phyloP scores from a whole-genome alignment of 2,888 invertebrate genomes.

The Teleiodes luculella region DNA sequence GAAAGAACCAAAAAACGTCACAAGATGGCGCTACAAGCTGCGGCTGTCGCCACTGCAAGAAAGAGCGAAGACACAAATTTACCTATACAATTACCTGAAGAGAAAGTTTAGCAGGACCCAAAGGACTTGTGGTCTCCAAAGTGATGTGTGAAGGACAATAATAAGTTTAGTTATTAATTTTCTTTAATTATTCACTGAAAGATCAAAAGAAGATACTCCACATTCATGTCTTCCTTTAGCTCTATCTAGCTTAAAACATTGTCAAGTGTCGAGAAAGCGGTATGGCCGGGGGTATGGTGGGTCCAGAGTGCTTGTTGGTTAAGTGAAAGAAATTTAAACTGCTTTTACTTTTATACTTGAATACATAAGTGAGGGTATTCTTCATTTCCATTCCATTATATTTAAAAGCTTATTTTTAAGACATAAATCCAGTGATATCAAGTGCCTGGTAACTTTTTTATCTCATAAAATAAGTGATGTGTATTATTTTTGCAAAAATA shows the following conservation, averaged over 20 bases:
- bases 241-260: too few relatives aligned
- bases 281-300: too few relatives aligned
- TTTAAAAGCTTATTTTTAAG: not conserved
- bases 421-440: not conserved
- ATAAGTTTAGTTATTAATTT: not conserved
- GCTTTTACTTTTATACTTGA: too few relatives aligned
- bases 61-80: constrained; percentile 46
- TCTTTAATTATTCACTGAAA: not conserved
- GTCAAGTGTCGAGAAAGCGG: too few relatives aligned
- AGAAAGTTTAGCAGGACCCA: constrained; percentile 54
- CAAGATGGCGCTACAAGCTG: constrained; percentile 51
- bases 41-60: constrained; percentile 36
- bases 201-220: not conserved
- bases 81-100: constrained; percentile 53
- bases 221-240: too few relatives aligned
- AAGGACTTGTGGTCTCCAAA: not conserved
- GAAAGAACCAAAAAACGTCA: constrained; percentile 81
- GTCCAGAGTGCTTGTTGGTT: too few relatives aligned
- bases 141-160: not conserved
- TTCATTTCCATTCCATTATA: not conserved
- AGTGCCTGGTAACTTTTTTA: not conserved
- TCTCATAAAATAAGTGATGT: not conserved
- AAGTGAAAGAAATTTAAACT: too few relatives aligned
- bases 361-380: too few relatives aligned
- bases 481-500: not conserved